phyloP scores from a whole-genome alignment of 2,113 vertebrate genomes.

The Regulus satrapa region DNA sequence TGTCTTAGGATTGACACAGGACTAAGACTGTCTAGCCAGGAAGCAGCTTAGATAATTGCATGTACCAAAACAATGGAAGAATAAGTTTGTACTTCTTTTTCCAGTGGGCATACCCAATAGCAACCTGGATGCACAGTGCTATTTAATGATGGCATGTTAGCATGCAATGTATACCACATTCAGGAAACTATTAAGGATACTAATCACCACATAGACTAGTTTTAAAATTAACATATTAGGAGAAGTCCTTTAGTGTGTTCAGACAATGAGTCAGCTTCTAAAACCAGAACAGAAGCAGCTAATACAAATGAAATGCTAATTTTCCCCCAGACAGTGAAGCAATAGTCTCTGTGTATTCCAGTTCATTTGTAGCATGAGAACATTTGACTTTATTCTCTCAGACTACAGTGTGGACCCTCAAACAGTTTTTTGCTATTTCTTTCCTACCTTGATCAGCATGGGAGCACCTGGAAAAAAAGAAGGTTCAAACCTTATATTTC shows the following conservation, averaged over 20 bases:
- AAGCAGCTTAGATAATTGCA: not conserved
- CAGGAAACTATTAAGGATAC: slow-evolving; percentile 18
- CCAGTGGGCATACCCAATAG: not conserved
- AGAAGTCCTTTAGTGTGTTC: slow-evolving; percentile 39
- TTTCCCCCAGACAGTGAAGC: slow-evolving; percentile 64
- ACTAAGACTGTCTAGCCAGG: not conserved
- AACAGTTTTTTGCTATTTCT: not conserved
- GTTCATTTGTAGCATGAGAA: slow-evolving; percentile 56
- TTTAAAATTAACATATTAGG: slow-evolving; percentile 44
- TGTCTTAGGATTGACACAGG: not conserved
- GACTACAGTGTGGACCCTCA: not conserved
- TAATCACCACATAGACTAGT: not conserved
- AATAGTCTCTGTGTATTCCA: slow-evolving; percentile 29
- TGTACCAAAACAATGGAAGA: not conserved
- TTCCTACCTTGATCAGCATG: not conserved
- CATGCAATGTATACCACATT: not conserved
- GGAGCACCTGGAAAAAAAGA: not conserved
- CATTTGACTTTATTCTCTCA: slow-evolving; percentile 26
- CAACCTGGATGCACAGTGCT: not conserved
- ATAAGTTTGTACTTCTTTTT: not conserved
- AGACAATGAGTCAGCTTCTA: slow-evolving; percentile 66
- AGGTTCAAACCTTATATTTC: not conserved
- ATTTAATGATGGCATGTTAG: not conserved
- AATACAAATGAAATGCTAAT: slow-evolving; percentile 72
- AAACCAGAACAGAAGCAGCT: slow-evolving; percentile 68